phyloP scores from a whole-genome alignment of 1,140 invertebrate species.

The Lordiphosa stackelbergi region DNA sequence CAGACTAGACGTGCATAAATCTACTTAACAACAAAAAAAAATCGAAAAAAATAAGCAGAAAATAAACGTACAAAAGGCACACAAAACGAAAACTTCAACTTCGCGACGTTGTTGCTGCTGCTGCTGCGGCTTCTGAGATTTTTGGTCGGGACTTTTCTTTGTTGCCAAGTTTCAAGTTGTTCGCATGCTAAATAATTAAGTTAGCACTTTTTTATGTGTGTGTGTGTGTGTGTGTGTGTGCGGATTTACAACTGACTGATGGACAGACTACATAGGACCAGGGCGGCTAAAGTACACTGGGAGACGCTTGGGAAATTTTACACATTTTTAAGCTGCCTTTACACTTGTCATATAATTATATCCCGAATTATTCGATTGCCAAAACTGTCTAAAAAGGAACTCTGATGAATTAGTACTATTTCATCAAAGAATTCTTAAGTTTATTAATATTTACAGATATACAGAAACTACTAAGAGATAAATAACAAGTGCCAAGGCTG shows the following conservation, averaged over 20 bases:
- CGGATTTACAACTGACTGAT: conserved; percentile 61
- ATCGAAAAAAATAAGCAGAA: conserved; percentile 9
- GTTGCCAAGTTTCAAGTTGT: conserved; percentile 60
- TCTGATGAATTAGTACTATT: too few species aligned
- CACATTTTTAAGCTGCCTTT: too few species aligned
- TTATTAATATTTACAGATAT: too few species aligned
- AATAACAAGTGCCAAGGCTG: too few species aligned
- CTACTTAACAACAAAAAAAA: conserved; percentile 67
- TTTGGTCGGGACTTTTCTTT: conserved; percentile 61
- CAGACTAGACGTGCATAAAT: conserved; percentile 74
- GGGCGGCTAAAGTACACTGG: conserved; percentile 7
- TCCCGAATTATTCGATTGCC: too few species aligned
- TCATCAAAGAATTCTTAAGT: too few species aligned
- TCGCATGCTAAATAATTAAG: conserved; percentile 73
- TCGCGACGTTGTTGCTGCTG: conserved; percentile 29
- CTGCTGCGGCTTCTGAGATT: conserved; percentile 31
- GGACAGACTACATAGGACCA: conserved; percentile 19
- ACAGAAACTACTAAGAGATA: too few species aligned
- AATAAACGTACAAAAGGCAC: conserved; percentile 13
- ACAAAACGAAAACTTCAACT: conserved; percentile 49
- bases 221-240: conserved; percentile 18
- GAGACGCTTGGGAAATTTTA: neutral
- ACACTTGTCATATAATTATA: too few species aligned
- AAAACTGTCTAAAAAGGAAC: too few species aligned
- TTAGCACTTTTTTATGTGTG: conserved; percentile 64